phyloP scores from a whole-genome alignment of 2,797 vertebrate genomes.

The Linurgus olivaceus region DNA sequence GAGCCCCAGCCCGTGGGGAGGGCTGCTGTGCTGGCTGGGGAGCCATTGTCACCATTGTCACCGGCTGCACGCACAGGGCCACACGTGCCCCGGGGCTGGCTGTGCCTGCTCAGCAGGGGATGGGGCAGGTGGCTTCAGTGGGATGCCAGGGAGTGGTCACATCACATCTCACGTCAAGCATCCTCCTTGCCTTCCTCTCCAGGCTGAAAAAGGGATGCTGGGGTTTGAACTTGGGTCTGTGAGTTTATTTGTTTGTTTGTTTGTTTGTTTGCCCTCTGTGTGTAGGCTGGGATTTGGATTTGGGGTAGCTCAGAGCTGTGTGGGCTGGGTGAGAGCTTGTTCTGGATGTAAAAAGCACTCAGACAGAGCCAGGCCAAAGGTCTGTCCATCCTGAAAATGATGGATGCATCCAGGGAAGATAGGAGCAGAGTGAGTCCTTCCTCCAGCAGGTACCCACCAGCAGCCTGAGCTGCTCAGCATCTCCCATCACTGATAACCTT shows the following conservation, averaged over 20 bases:
- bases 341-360: neutral
- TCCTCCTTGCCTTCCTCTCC: neutral
- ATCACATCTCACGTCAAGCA: neutral
- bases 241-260: neutral
- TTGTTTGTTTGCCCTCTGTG: neutral
- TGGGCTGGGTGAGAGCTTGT: neutral
- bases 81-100: fast-evolving
- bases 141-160: neutral
- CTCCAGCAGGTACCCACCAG: neutral
- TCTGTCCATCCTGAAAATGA: neutral
- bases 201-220: neutral
- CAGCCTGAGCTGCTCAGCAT: neutral
- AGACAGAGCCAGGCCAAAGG: neutral
- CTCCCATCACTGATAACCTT: neutral
- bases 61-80: neutral
- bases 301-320: neutral
- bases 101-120: neutral
- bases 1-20: neutral
- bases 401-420: neutral
- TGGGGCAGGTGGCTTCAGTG: neutral
- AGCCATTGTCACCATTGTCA: neutral
- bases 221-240: neutral
- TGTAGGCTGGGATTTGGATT: neutral
- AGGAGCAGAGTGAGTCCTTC: neutral
- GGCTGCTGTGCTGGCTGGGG: neutral